phyloP scores from a whole-genome alignment of 1,140 invertebrate genomes.

The Heliconius nattereri region DNA sequence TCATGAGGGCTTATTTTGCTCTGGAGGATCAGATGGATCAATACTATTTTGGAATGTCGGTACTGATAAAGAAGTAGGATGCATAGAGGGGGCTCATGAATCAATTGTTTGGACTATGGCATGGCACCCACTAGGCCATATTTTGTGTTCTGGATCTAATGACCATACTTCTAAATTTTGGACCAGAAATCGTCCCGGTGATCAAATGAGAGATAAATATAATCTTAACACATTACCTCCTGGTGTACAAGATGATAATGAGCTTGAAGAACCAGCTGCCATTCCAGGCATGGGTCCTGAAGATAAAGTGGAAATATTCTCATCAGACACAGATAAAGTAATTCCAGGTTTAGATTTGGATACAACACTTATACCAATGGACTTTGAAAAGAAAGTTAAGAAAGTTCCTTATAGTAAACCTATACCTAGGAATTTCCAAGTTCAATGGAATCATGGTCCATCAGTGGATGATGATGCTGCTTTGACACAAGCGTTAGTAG shows the following conservation, averaged over 20 bases:
- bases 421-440: constrained; percentile 97
- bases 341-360: constrained; percentile 95
- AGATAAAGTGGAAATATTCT: constrained; percentile 89
- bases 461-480: constrained; percentile 83
- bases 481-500: constrained; percentile 85
- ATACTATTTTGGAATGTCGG: constrained; percentile 99
- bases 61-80: constrained; percentile 98
- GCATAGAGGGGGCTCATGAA: constrained; percentile 99
- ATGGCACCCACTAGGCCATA: constrained; percentile 99
- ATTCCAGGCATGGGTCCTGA: constrained; percentile 98
- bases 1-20: constrained; percentile 97
- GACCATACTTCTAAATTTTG: constrained; percentile 99
- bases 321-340: constrained; percentile 82
- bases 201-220: constrained; percentile 98
- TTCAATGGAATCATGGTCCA: constrained; percentile 93
- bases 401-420: constrained; percentile 96
- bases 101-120: constrained; percentile 99
- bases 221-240: constrained; percentile 96
- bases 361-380: constrained; percentile 81
- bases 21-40: constrained; percentile 98
- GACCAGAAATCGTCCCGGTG: constrained; percentile 98
- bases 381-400: constrained; percentile 88
- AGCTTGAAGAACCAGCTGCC: constrained; percentile 87
- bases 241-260: constrained; percentile 81
- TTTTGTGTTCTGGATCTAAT: constrained; percentile 98